These are phyloP conservation scores for Drosophila obscura DNA, from an alignment of 1,140 invertebrate species.

Conservation along the genomic window DNA sequence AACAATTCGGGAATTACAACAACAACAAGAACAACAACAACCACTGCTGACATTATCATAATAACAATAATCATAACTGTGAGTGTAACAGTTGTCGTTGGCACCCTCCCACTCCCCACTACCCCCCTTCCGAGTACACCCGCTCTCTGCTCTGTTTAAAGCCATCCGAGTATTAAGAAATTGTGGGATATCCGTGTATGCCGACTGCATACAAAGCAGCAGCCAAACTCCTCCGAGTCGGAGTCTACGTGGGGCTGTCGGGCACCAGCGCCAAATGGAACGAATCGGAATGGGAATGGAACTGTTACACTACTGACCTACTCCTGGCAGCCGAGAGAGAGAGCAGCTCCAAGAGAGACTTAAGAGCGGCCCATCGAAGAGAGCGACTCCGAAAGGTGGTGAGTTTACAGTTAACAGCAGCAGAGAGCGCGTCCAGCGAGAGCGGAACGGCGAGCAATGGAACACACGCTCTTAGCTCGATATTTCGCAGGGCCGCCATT, in stretches of 20 bases:
- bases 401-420: conserved; percentile 62
- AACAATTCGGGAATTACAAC: conserved; percentile 40
- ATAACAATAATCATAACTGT: conserved; percentile 79
- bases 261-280: neutral
- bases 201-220: conserved; percentile 51
- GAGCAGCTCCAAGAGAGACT: neutral
- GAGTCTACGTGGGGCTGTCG: conserved; percentile 8
- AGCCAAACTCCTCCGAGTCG: neutral
- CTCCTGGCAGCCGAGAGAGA: conserved; percentile 5
- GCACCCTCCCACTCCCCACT: neutral
- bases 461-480: conserved; percentile 13
- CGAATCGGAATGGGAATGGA: conserved; percentile 27
- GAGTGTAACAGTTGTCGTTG: conserved; percentile 66
- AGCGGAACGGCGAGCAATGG: conserved; percentile 7
- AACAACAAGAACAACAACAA: conserved; percentile 40
- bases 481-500: conserved; percentile 1
- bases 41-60: conserved; percentile 67
- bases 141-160: conserved; percentile 3
- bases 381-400: conserved; percentile 72
- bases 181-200: conserved; percentile 54
- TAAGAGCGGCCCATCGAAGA: conserved; percentile 60
- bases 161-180: conserved; percentile 49
- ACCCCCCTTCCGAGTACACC: no score
- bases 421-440: conserved; percentile 29
- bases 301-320: conserved; percentile 73